Base-by-base conservation (phyloP, 2,113 vertebrate genomes). In the Eleginops maclovinus region DNA sequence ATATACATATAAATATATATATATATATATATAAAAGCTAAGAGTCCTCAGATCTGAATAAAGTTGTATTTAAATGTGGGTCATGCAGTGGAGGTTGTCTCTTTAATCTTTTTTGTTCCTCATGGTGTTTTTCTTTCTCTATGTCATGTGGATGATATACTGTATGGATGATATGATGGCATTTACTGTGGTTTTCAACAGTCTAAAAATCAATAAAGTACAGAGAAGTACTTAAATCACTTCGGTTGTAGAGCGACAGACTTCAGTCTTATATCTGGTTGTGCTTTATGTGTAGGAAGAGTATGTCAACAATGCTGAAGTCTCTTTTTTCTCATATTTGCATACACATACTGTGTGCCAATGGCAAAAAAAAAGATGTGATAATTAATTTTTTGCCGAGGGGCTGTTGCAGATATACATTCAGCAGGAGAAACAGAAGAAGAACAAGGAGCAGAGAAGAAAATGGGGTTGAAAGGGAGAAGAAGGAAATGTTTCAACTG, bases 11-110 rank as follows among this genome's bases (percentile, higher is more conserved):
- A 75, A 41, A 82, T 60, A 84, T 61, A 88, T 73, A 86, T 72
- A 87, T 58, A 58, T 31, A 58, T 36, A 40, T 81, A 83, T 76
- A 88, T 83, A 75, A 80, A 91, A 83, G 79, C 62, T 84, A 87
- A 77, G 67, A 91, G 75, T 88, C 85, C 78, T 88, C 79, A 83
- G 90, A 90, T 89, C 86, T 93, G 89, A 93, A 94, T 94, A 94
- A 93, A 93, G 91, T 89, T 92, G 89, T 94, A 93, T 94, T 92
- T 93, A 93, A 92, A 92, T 95, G 94, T 93, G 90, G 87, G 85
- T 91, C 87, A 91, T 90, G 86, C 84, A 84, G 92, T 94, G 91
- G 89, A 90, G 87, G 89, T 91, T 47, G 89, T 91, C 90, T 88
- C 87, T 93, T 90, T 89, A 75, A 88, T 59, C 74, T 86, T 84